Evolutionary conservation across 1,140 invertebrate species (phyloP).

Genomic region (Scaptomyza pallida): DNA sequence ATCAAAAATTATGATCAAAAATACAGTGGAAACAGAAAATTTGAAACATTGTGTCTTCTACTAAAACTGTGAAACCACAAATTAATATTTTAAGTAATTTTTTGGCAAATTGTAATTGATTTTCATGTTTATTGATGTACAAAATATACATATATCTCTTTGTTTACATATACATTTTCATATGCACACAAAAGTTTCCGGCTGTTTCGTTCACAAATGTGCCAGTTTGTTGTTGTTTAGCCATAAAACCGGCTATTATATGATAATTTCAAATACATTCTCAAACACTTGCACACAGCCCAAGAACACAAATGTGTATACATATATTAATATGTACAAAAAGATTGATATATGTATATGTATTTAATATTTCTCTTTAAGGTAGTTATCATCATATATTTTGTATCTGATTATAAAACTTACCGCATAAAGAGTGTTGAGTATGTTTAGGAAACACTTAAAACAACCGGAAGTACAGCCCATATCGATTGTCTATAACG

Average conservation of each 20-base stretch:
- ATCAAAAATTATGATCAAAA: not conserved
- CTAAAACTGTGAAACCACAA: not conserved
- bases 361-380: not conserved
- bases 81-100: too few species aligned
- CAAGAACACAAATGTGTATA: not conserved
- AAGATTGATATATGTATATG: not conserved
- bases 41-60: not conserved
- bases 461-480: constrained; percentile 70
- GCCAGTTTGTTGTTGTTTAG: not conserved
- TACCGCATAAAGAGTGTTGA: constrained; percentile 68
- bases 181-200: not conserved
- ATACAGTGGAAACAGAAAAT: too few species aligned
- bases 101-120: too few species aligned
- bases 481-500: constrained; percentile 43
- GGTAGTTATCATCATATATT: not conserved
- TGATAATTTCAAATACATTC: constrained; percentile 5
- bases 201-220: constrained; percentile 4
- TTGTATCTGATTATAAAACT: constrained; percentile 27
- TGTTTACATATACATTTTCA: too few species aligned
- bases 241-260: constrained; percentile 27
- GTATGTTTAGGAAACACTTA: constrained; percentile 69
- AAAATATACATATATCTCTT: constrained; percentile 8
- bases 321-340: not conserved
- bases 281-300: not conserved
- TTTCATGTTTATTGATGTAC: not conserved